Evolutionary conservation across 2,888 invertebrate genomes (phyloP).

Genomic region (Dione juno): DNA sequence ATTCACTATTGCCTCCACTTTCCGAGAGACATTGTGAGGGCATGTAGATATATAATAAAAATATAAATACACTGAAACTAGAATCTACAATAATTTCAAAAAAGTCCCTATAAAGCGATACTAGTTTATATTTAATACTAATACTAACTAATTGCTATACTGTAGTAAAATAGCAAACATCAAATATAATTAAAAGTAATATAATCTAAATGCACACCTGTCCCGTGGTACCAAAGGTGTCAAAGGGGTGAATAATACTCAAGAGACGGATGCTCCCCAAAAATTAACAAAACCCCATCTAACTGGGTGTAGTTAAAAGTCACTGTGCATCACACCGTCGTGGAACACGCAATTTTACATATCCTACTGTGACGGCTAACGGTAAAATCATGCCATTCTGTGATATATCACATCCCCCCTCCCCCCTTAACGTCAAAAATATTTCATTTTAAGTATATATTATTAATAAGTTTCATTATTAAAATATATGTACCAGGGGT

Average conservation of each 20-base stretch:
- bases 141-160: not conserved
- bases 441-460: too few relatives aligned
- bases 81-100: too few relatives aligned
- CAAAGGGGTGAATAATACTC: slow-evolving; percentile 18
- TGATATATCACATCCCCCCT: not conserved
- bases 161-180: slow-evolving; percentile 5
- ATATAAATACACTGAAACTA: too few relatives aligned
- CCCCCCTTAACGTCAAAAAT: too few relatives aligned
- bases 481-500: too few relatives aligned
- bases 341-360: not conserved
- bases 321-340: slow-evolving; percentile 15
- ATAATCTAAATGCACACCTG: slow-evolving; percentile 24
- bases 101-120: too few relatives aligned
- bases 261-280: slow-evolving; percentile 19
- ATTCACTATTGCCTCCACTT: not conserved
- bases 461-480: too few relatives aligned
- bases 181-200: slow-evolving; percentile 13
- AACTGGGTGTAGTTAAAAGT: slow-evolving; percentile 22
- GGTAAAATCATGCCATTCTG: too few relatives aligned
- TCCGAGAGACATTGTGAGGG: not conserved
- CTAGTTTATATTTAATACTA: too few relatives aligned
- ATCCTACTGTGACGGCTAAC: too few relatives aligned
- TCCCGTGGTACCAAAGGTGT: slow-evolving; percentile 8
- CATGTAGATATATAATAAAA: too few relatives aligned
- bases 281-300: slow-evolving; percentile 22